phyloP scores from a whole-genome alignment of 2,888 invertebrate genomes.

The Apamea monoglypha region DNA sequence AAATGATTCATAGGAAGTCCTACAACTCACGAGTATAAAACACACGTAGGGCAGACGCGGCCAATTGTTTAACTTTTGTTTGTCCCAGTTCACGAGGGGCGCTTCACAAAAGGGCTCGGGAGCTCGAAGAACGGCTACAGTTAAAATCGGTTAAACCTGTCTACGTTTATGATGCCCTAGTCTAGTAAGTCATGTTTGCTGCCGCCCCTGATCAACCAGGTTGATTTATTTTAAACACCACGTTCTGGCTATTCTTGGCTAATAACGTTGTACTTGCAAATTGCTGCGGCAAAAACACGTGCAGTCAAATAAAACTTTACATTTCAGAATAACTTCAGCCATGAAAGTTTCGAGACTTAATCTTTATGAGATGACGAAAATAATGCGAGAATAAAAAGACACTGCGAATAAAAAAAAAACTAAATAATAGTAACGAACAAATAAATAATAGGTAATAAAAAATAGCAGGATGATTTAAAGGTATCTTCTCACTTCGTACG shows the following conservation, averaged over 20 bases:
- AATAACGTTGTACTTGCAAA: constrained; percentile 44
- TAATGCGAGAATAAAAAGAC: background rate
- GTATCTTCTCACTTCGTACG: background rate
- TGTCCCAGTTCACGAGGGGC: constrained; percentile 55
- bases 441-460: background rate
- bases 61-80: constrained; percentile 59
- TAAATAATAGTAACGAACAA: background rate
- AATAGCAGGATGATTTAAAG: background rate
- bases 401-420: background rate
- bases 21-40: constrained; percentile 52
- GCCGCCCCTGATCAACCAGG: constrained; percentile 40
- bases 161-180: constrained; percentile 53
- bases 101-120: constrained; percentile 50
- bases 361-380: background rate
- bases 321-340: constrained; percentile 5
- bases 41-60: constrained; percentile 37
- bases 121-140: constrained; percentile 52
- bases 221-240: constrained; percentile 50
- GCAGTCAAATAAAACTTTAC: constrained; percentile 31
- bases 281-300: constrained; percentile 32
- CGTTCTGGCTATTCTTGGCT: constrained; percentile 43
- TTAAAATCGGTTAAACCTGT: constrained; percentile 66
- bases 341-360: background rate
- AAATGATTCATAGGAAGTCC: constrained; percentile 81
- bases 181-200: constrained; percentile 46